phyloP scores from a whole-genome alignment of 2,888 invertebrate species.

The Pterostichus niger region DNA sequence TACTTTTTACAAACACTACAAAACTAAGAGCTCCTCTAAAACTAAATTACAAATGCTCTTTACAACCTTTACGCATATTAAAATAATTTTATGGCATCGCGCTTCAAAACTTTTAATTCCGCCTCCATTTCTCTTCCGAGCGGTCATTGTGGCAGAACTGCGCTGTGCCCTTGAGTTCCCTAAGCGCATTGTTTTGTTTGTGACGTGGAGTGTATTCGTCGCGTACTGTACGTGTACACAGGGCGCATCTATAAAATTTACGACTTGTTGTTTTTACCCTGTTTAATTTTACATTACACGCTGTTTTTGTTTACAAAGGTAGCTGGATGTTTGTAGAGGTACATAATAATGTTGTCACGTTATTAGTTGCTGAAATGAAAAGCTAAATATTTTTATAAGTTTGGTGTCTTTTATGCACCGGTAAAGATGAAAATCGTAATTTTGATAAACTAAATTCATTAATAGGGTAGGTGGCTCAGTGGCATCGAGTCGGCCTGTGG shows the following conservation, averaged over 20 bases:
- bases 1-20: too few relatives aligned
- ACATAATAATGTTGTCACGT: conserved; percentile 5
- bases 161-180: neutral
- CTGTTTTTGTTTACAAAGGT: conserved; percentile 21
- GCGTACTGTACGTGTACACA: conserved; percentile 3
- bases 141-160: neutral
- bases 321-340: conserved; percentile 11
- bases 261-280: conserved; percentile 33
- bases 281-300: conserved; percentile 38
- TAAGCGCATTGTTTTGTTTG: neutral
- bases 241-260: conserved; percentile 30
- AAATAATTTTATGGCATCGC: neutral
- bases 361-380: conserved; percentile 5
- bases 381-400: neutral
- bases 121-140: neutral
- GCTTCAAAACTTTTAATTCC: neutral
- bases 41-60: conserved; percentile 1
- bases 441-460: too few relatives aligned
- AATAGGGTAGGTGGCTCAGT: too few relatives aligned
- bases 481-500: too few relatives aligned
- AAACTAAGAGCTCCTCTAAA: neutral
- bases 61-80: neutral
- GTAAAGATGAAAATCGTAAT: too few relatives aligned
- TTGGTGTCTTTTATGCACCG: too few relatives aligned
- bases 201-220: neutral